Conservation (phyloP, 37 sponge, comb jelly and placozoan species). For the Aplysina aerophoba region DNA sequence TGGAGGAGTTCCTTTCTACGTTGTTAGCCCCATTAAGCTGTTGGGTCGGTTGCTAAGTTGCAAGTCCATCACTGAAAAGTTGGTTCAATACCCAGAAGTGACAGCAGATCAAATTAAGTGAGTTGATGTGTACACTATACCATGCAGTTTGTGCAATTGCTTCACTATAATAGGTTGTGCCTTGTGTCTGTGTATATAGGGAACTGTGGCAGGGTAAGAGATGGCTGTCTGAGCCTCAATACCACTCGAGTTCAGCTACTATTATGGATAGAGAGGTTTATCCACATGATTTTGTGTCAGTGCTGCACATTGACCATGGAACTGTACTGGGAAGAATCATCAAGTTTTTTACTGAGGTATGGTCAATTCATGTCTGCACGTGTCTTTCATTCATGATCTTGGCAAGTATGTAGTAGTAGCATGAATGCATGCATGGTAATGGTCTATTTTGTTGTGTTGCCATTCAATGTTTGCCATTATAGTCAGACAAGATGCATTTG, state of each 20-base stretch:
- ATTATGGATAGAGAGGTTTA: background rate
- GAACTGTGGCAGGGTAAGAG: conserved; percentile 17
- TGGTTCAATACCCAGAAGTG: background rate
- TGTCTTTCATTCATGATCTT: no score
- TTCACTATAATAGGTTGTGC: no score
- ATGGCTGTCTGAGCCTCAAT: background rate
- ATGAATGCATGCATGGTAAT: no score
- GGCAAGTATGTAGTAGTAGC: no score
- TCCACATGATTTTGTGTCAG: background rate
- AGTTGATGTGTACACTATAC: no score
- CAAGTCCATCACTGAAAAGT: background rate
- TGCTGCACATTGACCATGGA: background rate
- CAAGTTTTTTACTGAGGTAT: background rate
- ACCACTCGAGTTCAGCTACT: background rate
- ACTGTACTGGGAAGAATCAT: background rate
- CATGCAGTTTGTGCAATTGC: no score
- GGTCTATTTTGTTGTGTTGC: background rate
- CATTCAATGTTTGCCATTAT: background rate
- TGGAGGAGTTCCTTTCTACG: background rate
- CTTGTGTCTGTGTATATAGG: no score
- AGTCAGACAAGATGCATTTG: background rate
- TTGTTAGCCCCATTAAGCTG: background rate
- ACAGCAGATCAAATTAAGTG: background rate
- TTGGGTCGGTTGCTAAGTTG: background rate
- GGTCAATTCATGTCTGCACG: no score